Percentiles rank a stretch among this genome's conserved stretches.
Evolutionary conservation across 2,888 invertebrate species (phyloP).

Genomic region (Caenorhabditis sp.): DNA sequence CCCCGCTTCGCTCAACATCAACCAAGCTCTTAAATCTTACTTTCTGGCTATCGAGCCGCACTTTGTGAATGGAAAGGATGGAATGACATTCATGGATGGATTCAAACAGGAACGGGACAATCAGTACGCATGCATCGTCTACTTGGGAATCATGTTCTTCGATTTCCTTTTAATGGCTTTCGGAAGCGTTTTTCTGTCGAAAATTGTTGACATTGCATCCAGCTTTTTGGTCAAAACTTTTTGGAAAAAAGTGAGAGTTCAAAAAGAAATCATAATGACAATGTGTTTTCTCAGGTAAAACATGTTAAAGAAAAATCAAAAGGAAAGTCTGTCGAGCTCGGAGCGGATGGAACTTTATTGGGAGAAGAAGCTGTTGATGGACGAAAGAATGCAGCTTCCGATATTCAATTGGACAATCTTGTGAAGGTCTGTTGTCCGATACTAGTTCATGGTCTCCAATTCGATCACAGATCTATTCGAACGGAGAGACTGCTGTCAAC

Average conservation of each 20-base stretch:
- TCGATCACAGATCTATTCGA: constrained; percentile 24
- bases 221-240: constrained; percentile 7
- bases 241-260: constrained; percentile 4
- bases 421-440: constrained; percentile 31
- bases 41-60: constrained; percentile 32
- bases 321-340: too few relatives aligned
- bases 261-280: too few relatives aligned
- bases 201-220: constrained; percentile 4
- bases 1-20: constrained; percentile 23
- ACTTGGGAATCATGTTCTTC: constrained; percentile 21
- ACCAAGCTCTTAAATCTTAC: constrained; percentile 16
- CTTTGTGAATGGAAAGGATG: too few relatives aligned
- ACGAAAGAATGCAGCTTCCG: constrained; percentile 25
- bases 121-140: constrained; percentile 14
- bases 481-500: constrained; percentile 39
- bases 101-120: constrained; percentile 8
- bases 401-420: constrained; percentile 21
- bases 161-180: constrained; percentile 13
- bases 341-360: not conserved
- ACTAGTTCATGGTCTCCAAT: too few relatives aligned
- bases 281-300: not conserved
- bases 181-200: constrained; percentile 15
- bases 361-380: constrained; percentile 35
- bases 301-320: not conserved
- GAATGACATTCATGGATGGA: constrained; percentile 37